These are phyloP conservation scores for Amblyjoppa proteus DNA, from an alignment of 2,888 invertebrate genomes.

Conservation along the genomic window DNA sequence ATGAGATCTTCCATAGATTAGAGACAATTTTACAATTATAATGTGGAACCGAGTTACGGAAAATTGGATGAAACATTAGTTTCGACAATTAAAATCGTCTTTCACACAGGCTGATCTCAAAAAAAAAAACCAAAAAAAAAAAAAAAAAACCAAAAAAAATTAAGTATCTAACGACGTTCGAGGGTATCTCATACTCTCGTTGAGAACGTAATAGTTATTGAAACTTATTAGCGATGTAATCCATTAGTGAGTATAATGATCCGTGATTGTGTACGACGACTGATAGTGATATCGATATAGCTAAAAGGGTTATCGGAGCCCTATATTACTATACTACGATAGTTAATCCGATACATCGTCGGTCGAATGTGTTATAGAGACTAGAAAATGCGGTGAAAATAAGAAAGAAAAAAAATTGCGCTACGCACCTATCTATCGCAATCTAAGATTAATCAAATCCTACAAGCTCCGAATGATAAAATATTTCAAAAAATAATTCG, in stretches of 20 bases:
- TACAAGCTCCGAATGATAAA: slow-evolving; percentile 41
- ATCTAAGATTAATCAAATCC: slow-evolving; percentile 45
- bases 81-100: slow-evolving; percentile 53
- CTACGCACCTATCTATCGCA: slow-evolving; percentile 40
- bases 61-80: slow-evolving; percentile 46
- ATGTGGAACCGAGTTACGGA: slow-evolving; percentile 14
- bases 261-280: slow-evolving; percentile 63
- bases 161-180: slow-evolving; percentile 53
- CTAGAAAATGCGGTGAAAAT: slow-evolving; percentile 36
- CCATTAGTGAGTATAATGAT: slow-evolving; percentile 48
- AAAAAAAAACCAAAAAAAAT: no score
- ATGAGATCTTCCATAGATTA: slow-evolving; percentile 70
- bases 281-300: slow-evolving; percentile 65
- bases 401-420: slow-evolving; percentile 24
- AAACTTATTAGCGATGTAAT: slow-evolving; percentile 55
- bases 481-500: slow-evolving; percentile 11
- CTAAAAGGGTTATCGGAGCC: slow-evolving; percentile 40
- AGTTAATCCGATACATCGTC: slow-evolving; percentile 49
- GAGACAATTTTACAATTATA: slow-evolving; percentile 33
- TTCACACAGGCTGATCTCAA: slow-evolving; percentile 55
- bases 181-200: slow-evolving; percentile 51
- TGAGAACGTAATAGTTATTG: slow-evolving; percentile 38
- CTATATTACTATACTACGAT: slow-evolving; percentile 49
- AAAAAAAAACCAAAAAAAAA: slow-evolving; percentile 24
- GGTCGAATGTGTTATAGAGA: slow-evolving; percentile 55